Evolutionary conservation across 2,888 invertebrate species (phyloP).

Genomic region (Chalcis sispes): DNA sequence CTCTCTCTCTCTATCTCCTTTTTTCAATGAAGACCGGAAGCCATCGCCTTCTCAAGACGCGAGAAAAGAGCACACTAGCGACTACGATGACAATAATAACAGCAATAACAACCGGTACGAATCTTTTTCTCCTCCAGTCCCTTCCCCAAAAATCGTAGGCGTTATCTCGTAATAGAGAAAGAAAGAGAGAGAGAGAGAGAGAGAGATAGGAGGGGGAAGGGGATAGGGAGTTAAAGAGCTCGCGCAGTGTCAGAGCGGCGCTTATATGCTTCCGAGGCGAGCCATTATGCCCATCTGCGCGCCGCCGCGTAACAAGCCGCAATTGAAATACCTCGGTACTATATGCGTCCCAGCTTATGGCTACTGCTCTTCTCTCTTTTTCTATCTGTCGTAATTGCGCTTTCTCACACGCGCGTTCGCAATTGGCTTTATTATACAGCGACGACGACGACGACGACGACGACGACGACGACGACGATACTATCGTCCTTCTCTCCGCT

Average conservation of each 20-base stretch:
- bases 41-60: constrained; percentile 31
- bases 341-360: neutral
- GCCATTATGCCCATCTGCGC: constrained; percentile 74
- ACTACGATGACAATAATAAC: too few species aligned
- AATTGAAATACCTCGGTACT: constrained; percentile 73
- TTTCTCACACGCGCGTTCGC: constrained; percentile 68
- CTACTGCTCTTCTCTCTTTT: neutral
- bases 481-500: too few species aligned
- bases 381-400: constrained; percentile 57
- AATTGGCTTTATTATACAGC: constrained; percentile 71
- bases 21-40: constrained; percentile 40
- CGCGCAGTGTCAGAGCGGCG: constrained; percentile 41
- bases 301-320: constrained; percentile 71
- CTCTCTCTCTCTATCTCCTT: constrained; percentile 9
- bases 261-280: constrained; percentile 56
- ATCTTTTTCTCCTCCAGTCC: too few species aligned
- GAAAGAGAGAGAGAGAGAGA: neutral
- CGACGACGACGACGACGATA: too few species aligned
- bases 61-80: constrained; percentile 61
- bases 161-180: constrained; percentile 21
- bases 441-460: too few species aligned
- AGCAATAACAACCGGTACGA: too few species aligned
- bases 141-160: constrained; percentile 57
- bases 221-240: neutral
- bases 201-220: constrained; percentile 1